Conservation (phyloP, 2,888 invertebrate species). For the Homarus gammarus region DNA sequence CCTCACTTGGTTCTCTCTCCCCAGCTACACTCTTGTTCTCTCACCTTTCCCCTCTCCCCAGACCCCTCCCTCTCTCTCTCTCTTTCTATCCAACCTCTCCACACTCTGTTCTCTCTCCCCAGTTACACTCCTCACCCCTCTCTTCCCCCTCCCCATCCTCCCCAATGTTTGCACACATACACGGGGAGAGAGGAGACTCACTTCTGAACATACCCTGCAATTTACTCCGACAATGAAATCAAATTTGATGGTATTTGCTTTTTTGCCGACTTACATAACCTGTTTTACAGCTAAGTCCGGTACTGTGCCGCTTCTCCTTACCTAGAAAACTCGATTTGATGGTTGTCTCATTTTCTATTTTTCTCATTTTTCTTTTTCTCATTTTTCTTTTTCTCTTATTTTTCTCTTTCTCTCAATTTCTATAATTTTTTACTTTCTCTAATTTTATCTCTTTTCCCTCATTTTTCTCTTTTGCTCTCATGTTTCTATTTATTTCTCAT, state of each 20-base stretch:
- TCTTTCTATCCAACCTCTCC: background rate
- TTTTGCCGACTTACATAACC: background rate
- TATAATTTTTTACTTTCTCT: background rate
- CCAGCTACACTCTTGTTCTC: background rate
- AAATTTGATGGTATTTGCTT: background rate
- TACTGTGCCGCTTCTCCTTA: background rate
- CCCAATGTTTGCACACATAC: background rate
- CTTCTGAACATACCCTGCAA: background rate
- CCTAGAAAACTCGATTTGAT: background rate
- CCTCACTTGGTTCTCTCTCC: background rate
- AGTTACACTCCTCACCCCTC: background rate
- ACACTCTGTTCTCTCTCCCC: background rate
- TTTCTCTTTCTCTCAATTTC: background rate
- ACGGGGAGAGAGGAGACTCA: background rate
- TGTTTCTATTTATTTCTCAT: background rate
- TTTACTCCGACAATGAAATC: background rate
- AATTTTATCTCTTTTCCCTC: background rate
- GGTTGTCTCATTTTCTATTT: background rate
- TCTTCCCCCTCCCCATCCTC: background rate
- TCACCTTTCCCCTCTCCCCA: background rate
- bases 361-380: background rate
- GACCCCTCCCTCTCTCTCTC: too few relatives aligned
- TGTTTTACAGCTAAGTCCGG: background rate
- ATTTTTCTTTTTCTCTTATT: background rate
- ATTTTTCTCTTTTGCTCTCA: background rate